These are phyloP conservation scores for Bathynomus jamesi DNA, from an alignment of 1,140 invertebrate species.

Conservation along the genomic window DNA sequence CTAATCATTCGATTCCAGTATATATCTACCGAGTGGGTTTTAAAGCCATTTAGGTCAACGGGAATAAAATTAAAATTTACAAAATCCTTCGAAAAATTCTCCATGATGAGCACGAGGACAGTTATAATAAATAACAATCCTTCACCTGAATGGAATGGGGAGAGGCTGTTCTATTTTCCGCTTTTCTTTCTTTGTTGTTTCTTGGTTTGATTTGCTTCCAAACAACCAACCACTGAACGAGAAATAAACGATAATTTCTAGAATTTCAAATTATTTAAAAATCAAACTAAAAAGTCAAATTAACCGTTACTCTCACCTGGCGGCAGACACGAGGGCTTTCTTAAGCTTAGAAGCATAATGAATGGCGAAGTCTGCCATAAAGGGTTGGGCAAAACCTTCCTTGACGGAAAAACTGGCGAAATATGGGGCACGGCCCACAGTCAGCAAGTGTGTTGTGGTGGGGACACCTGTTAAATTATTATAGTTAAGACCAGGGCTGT, in stretches of 20 bases:
- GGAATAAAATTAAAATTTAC: too few relatives aligned
- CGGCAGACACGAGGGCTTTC: background rate
- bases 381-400: background rate
- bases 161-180: constrained; percentile 47
- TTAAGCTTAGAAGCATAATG: background rate
- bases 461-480: background rate
- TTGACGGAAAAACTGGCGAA: background rate
- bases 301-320: too few relatives aligned
- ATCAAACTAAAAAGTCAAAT: too few relatives aligned
- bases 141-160: constrained; percentile 19
- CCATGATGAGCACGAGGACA: too few relatives aligned
- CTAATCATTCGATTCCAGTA: background rate
- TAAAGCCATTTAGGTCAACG: too few relatives aligned
- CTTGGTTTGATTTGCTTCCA: constrained; percentile 16
- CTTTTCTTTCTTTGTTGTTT: constrained; percentile 44
- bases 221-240: constrained; percentile 33
- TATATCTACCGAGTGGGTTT: too few relatives aligned
- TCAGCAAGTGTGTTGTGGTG: background rate
- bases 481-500: too few relatives aligned
- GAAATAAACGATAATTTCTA: too few relatives aligned
- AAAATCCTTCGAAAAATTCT: too few relatives aligned
- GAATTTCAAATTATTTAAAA: too few relatives aligned
- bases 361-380: background rate
- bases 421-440: background rate
- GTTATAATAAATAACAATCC: too few relatives aligned